A percentile compares a stretch with the other conserved stretches of the same genome.
Conservation (phyloP, 2,113 vertebrate species). For the Upupa epops region DNA sequence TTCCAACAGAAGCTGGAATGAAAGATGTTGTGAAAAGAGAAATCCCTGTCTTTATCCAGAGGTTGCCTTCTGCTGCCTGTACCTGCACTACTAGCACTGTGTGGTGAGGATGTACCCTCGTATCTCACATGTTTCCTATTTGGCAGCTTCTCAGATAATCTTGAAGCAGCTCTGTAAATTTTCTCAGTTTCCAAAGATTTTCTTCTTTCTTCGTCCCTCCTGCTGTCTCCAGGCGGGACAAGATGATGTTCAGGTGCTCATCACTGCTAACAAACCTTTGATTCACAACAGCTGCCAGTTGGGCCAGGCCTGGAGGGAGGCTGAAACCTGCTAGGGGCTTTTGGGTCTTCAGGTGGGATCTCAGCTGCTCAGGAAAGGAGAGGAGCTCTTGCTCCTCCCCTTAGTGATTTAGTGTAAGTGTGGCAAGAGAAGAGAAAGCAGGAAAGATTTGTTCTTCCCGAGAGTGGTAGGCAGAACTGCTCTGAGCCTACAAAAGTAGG, state of each 20-base stretch:
- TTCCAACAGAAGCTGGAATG: neutral
- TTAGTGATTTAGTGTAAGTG: slow-evolving; percentile 2
- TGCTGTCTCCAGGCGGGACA: neutral
- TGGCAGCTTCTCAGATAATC: neutral
- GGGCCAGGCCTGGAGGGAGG: neutral
- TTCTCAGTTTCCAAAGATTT: neutral
- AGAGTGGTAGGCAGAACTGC: neutral
- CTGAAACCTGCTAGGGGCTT: neutral
- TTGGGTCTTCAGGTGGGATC: slow-evolving; percentile 35
- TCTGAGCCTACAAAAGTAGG: neutral
- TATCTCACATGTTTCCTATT: neutral
- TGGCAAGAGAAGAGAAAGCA: neutral
- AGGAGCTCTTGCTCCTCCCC: slow-evolving; percentile 24
- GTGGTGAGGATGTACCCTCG: neutral
- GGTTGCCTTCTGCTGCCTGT: neutral
- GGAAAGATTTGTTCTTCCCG: neutral
- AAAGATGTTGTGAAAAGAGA: neutral
- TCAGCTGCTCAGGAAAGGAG: slow-evolving; percentile 6
- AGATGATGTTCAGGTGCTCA: neutral
- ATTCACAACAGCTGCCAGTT: neutral
- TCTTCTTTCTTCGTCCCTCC: neutral
- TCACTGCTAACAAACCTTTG: neutral
- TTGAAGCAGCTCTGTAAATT: neutral
- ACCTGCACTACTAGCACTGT: neutral
- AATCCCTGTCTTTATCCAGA: neutral